phyloP scores from a whole-genome alignment of 2,888 invertebrate genomes.

The Oscheius sp. region DNA sequence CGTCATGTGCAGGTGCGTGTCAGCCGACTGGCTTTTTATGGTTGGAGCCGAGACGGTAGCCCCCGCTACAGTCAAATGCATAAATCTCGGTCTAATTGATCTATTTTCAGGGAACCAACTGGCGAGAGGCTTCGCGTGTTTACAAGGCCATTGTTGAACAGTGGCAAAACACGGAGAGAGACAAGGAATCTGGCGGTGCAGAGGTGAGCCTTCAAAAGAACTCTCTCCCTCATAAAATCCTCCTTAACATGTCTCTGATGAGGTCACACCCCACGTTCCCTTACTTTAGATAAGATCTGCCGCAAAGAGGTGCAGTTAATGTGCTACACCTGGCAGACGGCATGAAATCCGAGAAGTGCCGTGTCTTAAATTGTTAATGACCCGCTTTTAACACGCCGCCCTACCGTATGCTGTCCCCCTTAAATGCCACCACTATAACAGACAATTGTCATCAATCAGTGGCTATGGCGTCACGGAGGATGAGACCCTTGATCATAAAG shows the following conservation, averaged over 20 bases:
- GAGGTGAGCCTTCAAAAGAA: background rate
- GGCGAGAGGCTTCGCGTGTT: conserved; percentile 95
- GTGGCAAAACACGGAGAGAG: conserved; percentile 59
- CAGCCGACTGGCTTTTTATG: conserved; percentile 1
- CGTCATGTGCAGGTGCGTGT: conserved; percentile 88
- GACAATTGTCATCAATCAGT: background rate
- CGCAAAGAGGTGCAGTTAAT: conserved; percentile 24
- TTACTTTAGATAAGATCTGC: conserved; percentile 33
- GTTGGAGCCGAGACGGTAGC: background rate
- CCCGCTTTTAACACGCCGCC: conserved; percentile 37
- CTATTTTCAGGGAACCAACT: conserved; percentile 82
- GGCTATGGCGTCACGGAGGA: conserved; percentile 1
- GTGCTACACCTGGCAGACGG: conserved; percentile 35
- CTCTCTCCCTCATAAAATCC: background rate
- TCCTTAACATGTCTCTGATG: conserved; percentile 11
- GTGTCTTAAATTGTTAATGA: conserved; percentile 39
- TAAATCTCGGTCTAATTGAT: background rate
- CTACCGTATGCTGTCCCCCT: conserved; percentile 22
- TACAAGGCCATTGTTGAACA: conserved; percentile 87
- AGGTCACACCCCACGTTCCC: conserved; percentile 14
- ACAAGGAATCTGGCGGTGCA: background rate
- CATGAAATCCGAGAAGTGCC: conserved; percentile 37
- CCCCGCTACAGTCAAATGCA: background rate
- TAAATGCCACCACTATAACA: background rate
- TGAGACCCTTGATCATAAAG: background rate